Percentiles rank a stretch among this genome's conserved stretches.
Evolutionary conservation across 2,888 invertebrate species (phyloP).

Genomic region (Camponotus fellah): DNA sequence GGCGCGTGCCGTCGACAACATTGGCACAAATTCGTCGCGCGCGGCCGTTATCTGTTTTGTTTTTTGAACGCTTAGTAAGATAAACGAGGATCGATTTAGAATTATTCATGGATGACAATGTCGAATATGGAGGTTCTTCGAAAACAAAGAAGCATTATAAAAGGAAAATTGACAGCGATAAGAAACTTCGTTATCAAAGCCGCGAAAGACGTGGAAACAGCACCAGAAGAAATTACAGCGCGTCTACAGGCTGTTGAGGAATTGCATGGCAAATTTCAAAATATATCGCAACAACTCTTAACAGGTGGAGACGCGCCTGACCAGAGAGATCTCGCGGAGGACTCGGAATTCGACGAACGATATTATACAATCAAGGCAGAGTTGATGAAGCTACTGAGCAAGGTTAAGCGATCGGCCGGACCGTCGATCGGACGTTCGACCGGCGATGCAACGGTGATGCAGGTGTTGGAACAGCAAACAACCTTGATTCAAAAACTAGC

Average conservation of each 20-base stretch:
- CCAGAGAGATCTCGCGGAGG: not conserved
- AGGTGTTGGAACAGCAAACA: not conserved
- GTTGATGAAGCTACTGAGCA: not conserved
- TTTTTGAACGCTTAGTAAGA: too few relatives aligned
- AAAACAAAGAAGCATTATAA: not conserved
- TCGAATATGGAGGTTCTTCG: not conserved
- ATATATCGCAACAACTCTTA: not conserved
- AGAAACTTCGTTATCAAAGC: not conserved
- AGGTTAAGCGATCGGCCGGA: not conserved
- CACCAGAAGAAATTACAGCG: not conserved
- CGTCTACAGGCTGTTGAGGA: not conserved
- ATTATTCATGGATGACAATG: too few relatives aligned
- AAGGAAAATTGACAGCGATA: not conserved
- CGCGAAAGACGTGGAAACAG: not conserved
- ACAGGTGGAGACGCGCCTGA: not conserved
- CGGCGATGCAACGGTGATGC: not conserved
- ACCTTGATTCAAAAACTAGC: not conserved
- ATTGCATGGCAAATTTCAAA: accelerated
- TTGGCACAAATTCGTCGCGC: too few relatives aligned
- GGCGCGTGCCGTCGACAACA: too few relatives aligned
- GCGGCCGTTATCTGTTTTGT: too few relatives aligned
- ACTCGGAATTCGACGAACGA: not conserved
- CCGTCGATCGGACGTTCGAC: not conserved
- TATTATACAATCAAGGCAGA: not conserved
- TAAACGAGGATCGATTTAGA: too few relatives aligned